A percentile compares a stretch with the other conserved stretches of the same genome.
Conservation (phyloP, 1,140 invertebrate genomes). For the Orchesella cincta region DNA sequence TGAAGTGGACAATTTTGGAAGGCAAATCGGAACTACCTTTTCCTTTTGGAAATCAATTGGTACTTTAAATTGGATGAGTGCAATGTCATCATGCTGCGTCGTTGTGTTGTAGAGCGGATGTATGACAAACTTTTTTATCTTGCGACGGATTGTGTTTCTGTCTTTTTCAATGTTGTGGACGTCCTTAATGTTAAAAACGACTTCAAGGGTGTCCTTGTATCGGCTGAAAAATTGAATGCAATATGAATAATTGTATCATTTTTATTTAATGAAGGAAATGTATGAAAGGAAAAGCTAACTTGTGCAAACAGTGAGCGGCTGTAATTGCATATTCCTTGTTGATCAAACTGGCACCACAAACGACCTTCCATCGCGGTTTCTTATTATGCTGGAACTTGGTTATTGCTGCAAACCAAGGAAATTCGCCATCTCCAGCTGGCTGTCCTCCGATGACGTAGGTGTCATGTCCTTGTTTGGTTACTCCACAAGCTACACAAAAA, state of each 20-base stretch:
- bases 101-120: slow-evolving; percentile 18
- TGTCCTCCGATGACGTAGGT: slow-evolving; percentile 71
- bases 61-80: slow-evolving; percentile 26
- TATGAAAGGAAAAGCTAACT: slow-evolving; percentile 16
- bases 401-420: slow-evolving; percentile 80
- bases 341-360: slow-evolving; percentile 30
- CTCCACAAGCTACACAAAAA: not conserved
- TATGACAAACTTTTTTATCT: slow-evolving; percentile 19
- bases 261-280: not conserved
- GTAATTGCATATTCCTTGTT: slow-evolving; percentile 28
- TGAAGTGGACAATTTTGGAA: not conserved
- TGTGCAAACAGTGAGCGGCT: slow-evolving; percentile 31
- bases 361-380: slow-evolving; percentile 33
- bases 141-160: slow-evolving; percentile 11
- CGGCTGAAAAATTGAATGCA: too few species aligned
- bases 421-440: slow-evolving; percentile 74
- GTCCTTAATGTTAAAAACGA: slow-evolving; percentile 33
- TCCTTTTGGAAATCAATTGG: slow-evolving; percentile 9
- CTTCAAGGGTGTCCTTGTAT: slow-evolving; percentile 32
- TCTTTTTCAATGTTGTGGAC: not conserved
- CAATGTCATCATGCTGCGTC: slow-evolving; percentile 31
- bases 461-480: not conserved
- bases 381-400: slow-evolving; percentile 60
- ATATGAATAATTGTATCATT: too few species aligned
- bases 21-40: slow-evolving; percentile 3